Percentiles rank a stretch among this genome's conserved stretches.
These are phyloP conservation scores for Ptilonorhynchus violaceus DNA, from an alignment of 2,113 vertebrate genomes.

Conservation along the genomic window DNA sequence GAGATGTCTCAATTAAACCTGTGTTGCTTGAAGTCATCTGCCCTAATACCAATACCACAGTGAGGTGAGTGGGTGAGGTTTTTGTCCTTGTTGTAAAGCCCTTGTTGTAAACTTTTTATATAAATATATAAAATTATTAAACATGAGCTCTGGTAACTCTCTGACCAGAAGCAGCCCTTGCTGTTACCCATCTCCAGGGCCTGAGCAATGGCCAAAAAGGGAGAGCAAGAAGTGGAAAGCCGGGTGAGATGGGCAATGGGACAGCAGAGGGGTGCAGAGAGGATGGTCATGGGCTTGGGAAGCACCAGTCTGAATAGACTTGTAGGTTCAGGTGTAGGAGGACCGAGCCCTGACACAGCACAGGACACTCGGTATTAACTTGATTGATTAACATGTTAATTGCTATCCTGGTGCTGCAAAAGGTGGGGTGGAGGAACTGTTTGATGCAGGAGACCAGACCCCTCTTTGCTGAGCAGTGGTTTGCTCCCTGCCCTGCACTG, in stretches of 20 bases:
- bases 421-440: background rate
- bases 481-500: background rate
- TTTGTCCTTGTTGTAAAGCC: background rate
- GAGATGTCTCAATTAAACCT: background rate
- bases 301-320: background rate
- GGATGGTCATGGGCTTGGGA: fast-evolving
- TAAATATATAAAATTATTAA: background rate
- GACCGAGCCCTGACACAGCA: background rate
- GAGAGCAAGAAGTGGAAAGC: background rate
- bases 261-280: background rate
- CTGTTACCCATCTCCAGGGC: background rate
- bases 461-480: fast-evolving
- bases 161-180: background rate
- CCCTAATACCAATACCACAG: background rate
- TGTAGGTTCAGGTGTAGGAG: background rate
- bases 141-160: background rate
- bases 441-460: background rate
- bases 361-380: background rate
- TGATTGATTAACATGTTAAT: background rate
- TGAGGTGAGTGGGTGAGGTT: background rate
- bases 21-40: background rate
- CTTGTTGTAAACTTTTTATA: background rate
- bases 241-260: fast-evolving
- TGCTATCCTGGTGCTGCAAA: background rate
- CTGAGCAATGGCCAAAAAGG: background rate